Evolutionary conservation across 2,888 invertebrate species (phyloP), one percentile per base, ranked within the genome.

Genomic region (Clitarchus hookeri): DNA sequence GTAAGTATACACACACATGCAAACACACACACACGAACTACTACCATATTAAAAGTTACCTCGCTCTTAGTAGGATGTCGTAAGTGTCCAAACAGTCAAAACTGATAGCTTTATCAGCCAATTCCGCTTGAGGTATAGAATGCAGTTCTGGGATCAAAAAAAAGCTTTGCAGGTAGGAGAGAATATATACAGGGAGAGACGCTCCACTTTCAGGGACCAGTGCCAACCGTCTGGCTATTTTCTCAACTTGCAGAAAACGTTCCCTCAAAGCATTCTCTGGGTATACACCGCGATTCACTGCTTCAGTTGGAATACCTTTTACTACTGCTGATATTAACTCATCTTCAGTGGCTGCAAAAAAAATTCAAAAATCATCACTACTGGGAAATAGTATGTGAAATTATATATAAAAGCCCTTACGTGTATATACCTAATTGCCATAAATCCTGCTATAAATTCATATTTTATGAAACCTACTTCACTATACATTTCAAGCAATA

Each of bases 131-230:
- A 0, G 97, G 95, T 89, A 97, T 96, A 86, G 95, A 94, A 89
- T 94, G 93, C 86, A 93, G 92, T 26, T 94, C 93, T 87, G 94
- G 94, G 89, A 96, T 93, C 82, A 97, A 93, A 86, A 99, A 92
- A 88, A 96, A 91, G n/a, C 97, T 97, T 91, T 98, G 98, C 79
- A 99, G 90, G 93, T 96, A 98, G 3, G 98, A 98, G 23, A 98
- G 92, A 89, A 98, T 92, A 92, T 97, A 97, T 16, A 96, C 92
- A 0, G 96, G 96, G 85, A 98, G 91, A 0, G 95, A 93, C n/a
- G 96, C 98, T n/a, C 98, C 98, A 25, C 95, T 94, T 86, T 96
- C 97, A 0, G 98, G 98, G 1, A 99, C 94, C 88, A 98, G 91
- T 0, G 98, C 98, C 85, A 99, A 94, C 88, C 95, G 95, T 87